phyloP scores from a whole-genome alignment of 2,113 vertebrate genomes.

The Oxygymnocypris stewartii region DNA sequence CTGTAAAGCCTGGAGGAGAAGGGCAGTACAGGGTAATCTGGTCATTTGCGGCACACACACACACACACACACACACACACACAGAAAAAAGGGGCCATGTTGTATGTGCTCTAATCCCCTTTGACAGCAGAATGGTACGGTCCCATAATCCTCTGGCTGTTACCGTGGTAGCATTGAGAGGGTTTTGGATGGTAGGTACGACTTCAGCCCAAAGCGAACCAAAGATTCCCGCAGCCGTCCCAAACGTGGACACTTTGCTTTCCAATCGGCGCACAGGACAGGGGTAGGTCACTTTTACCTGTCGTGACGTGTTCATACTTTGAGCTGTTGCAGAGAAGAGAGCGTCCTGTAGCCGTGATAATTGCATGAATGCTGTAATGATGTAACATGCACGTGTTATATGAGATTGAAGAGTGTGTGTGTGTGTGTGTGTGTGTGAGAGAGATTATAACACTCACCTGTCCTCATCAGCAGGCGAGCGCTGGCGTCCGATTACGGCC shows the following conservation, averaged over 20 bases:
- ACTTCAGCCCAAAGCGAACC: slow-evolving; percentile 66
- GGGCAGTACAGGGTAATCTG: slow-evolving; percentile 74
- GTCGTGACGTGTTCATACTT: background rate
- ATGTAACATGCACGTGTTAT: slow-evolving; percentile 41
- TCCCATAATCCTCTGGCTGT: slow-evolving; percentile 88
- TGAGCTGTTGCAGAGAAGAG: background rate
- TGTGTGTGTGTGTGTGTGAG: slow-evolving; percentile 5
- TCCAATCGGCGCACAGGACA: slow-evolving; percentile 64
- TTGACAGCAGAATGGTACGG: slow-evolving; percentile 82
- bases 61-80: slow-evolving; percentile 57
- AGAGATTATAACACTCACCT: slow-evolving; percentile 38
- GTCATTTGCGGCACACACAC: slow-evolving; percentile 67
- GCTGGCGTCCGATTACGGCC: slow-evolving; percentile 20
- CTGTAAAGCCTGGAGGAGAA: slow-evolving; percentile 67
- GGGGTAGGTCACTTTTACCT: slow-evolving; percentile 68
- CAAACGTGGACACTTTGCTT: slow-evolving; percentile 58
- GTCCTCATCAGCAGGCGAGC: background rate
- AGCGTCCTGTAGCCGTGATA: background rate
- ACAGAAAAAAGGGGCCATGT: slow-evolving; percentile 77
- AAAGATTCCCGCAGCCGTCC: slow-evolving; percentile 67
- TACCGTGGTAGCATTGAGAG: slow-evolving; percentile 84
- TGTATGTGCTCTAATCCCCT: slow-evolving; percentile 82
- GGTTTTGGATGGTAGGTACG: slow-evolving; percentile 79
- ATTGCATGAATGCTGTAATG: slow-evolving; percentile 9
- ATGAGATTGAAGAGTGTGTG: slow-evolving; percentile 21